These are phyloP conservation scores for Corynorhinus townsendii DNA, from an alignment of 2,113 vertebrate genomes.

Conservation along the genomic window DNA sequence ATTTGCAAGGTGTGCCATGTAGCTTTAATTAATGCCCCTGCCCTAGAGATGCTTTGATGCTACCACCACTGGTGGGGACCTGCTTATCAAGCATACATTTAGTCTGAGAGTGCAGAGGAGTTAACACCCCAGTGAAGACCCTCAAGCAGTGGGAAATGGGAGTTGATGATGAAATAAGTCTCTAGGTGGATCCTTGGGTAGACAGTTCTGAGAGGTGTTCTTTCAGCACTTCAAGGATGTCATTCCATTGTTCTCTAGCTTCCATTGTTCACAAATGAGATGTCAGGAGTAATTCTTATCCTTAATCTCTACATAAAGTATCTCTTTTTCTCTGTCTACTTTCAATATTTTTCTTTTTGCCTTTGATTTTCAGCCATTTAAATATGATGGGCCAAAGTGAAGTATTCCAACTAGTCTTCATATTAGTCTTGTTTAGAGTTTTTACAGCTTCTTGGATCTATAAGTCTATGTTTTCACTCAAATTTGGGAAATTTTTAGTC, in stretches of 20 bases:
- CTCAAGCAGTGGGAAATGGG: background rate
- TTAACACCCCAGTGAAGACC: background rate
- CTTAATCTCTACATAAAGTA: background rate
- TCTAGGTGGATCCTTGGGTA: background rate
- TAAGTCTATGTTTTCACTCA: background rate
- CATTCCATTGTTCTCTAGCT: background rate
- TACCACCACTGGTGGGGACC: too few species aligned
- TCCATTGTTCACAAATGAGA: background rate
- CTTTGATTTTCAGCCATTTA: background rate
- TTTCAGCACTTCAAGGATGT: background rate
- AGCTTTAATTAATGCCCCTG: background rate
- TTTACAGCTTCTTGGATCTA: background rate
- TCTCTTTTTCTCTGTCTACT: background rate
- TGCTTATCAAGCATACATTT: background rate
- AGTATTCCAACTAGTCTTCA: background rate
- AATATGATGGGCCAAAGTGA: background rate
- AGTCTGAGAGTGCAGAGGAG: background rate
- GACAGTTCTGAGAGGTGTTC: background rate
- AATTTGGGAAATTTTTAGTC: background rate
- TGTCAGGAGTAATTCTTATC: background rate
- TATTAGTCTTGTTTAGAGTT: background rate
- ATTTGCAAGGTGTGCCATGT: fast-evolving
- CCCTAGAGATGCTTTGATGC: background rate
- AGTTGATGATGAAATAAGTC: background rate
- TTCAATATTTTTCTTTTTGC: background rate